These are phyloP conservation scores for Lutjanus campechanus DNA, from an alignment of 2,797 vertebrate species.

Conservation along the genomic window DNA sequence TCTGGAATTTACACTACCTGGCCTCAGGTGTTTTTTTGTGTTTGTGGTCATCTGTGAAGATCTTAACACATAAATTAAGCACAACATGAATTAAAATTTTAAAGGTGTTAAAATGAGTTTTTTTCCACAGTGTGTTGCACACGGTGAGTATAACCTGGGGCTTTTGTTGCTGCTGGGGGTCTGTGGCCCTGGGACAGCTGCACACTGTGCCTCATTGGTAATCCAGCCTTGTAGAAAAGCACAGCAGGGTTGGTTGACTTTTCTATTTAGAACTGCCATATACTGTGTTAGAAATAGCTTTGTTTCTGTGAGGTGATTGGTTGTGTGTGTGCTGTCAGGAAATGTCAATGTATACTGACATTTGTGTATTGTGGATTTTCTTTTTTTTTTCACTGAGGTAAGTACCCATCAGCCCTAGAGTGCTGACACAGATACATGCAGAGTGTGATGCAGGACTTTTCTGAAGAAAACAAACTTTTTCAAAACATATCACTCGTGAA, in stretches of 20 bases:
- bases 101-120: background rate
- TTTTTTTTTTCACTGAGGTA: constrained; percentile 13
- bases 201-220: background rate
- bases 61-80: background rate
- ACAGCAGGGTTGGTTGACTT: too few relatives aligned
- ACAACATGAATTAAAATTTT: background rate
- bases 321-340: constrained; percentile 6
- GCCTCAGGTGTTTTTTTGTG: background rate
- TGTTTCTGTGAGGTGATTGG: background rate
- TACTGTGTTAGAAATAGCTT: constrained; percentile 1
- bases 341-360: constrained; percentile 9
- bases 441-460: constrained; percentile 28
- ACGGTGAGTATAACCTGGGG: background rate
- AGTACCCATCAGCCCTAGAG: background rate
- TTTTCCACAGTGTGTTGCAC: background rate
- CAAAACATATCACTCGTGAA: constrained; percentile 23
- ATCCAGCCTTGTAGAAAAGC: background rate
- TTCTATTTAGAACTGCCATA: background rate
- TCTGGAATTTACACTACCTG: background rate
- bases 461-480: constrained; percentile 16
- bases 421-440: constrained; percentile 6
- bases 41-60: background rate
- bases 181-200: background rate
- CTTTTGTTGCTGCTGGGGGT: background rate
- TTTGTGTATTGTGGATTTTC: background rate